Evolutionary conservation across 2,888 invertebrate species (phyloP), one percentile per base, ranked within the genome.

Genomic region (Sminthurides aquaticus): DNA sequence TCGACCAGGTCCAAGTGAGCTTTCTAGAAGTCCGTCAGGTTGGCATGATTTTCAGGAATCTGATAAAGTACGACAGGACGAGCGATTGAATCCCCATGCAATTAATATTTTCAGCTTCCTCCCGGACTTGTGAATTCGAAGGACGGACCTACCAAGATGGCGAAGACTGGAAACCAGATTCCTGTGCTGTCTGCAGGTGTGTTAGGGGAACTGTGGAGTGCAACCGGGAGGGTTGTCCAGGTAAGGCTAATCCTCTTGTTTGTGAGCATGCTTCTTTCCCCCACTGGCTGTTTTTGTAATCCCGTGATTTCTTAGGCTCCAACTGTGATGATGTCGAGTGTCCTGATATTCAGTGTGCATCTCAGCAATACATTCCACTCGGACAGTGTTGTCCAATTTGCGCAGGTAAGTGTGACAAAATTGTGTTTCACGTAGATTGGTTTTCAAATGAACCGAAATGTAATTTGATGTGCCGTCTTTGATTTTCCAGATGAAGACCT

Each of bases 171-270:
- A 80, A 79, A 62, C 85, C 86, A 71, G 87, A 86, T 76, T 83
- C 84, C 71, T 89, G 90, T 76, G 88, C 87, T 0, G 80, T 84
- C 26, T 92, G 92, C 76, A 82, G 83, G 55, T 92, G 92, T 76
- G 79, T 80, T 59, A 79, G 81, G 25, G 88, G 88, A 0, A 80
- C 83, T 52, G 83, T 88, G 54, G 79, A 82, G 57, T 86, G 86
- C 75, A 78, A 73, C 65, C 78, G 78, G 3, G 77, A 78, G 65
- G 77, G 73, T 2, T 74, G 74, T 65, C 71, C 71, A 64, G 72
- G 71, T 73, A 49, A 25, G n/a, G n/a, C n/a, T n/a, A n/a, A n/a
- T n/a, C n/a, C n/a, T n/a, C 1, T 1, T 5, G 27, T 20, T 49
- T n/a, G n/a, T n/a, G n/a, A n/a, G n/a, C n/a, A n/a, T n/a, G n/a